Evolutionary conservation across 2,888 invertebrate species (phyloP).

Genomic region (Lasioglossum malachurum): DNA sequence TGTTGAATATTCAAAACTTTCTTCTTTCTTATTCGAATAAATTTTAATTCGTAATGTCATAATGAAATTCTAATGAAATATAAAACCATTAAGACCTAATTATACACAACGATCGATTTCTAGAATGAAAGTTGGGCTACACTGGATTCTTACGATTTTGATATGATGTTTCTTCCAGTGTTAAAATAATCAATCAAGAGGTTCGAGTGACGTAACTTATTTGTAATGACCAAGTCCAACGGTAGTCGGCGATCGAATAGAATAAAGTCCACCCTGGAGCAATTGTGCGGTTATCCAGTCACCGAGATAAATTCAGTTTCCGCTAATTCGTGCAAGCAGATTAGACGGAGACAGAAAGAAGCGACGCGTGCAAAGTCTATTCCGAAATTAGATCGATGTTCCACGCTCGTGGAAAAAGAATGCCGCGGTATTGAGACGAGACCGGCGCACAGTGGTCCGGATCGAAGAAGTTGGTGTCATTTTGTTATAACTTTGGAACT

Average conservation of each 20-base stretch:
- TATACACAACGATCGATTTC: too few relatives aligned
- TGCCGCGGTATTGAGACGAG: neutral
- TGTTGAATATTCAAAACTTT: neutral
- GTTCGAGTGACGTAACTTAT: neutral
- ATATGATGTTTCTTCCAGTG: too few relatives aligned
- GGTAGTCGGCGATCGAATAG: neutral
- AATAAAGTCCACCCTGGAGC: neutral
- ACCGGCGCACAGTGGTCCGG: too few relatives aligned
- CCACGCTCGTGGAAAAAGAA: neutral
- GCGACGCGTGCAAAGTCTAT: neutral
- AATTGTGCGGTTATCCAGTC: neutral
- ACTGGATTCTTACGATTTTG: too few relatives aligned
- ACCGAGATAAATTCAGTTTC: slow-evolving; percentile 1
- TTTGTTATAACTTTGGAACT: too few relatives aligned
- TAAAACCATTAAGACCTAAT: too few relatives aligned
- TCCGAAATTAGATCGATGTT: slow-evolving; percentile 9
- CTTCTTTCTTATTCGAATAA: neutral
- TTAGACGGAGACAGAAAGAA: neutral
- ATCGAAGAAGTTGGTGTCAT: too few relatives aligned
- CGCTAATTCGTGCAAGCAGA: neutral
- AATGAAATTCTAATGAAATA: too few relatives aligned
- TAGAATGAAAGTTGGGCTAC: too few relatives aligned
- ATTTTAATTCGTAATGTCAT: neutral
- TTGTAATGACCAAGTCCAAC: neutral
- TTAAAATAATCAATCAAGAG: too few relatives aligned